A percentile compares a stretch with the other conserved stretches of the same genome.
These are phyloP conservation scores for Metalampra italica DNA, from an alignment of 2,888 invertebrate genomes.

Conservation along the genomic window DNA sequence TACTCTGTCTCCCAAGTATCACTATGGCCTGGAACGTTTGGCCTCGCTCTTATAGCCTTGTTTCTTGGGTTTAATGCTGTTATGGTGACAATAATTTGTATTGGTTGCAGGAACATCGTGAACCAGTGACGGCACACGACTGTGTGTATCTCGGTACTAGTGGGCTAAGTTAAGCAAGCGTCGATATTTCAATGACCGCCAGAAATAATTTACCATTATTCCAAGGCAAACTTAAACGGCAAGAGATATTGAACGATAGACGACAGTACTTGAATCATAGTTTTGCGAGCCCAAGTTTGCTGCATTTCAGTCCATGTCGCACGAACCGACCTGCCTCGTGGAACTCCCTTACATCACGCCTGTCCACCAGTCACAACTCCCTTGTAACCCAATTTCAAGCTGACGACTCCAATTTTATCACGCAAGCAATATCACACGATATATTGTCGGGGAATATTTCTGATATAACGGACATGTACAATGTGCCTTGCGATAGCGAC, in stretches of 20 bases:
- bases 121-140: not conserved
- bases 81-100: not conserved
- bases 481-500: constrained; percentile 92
- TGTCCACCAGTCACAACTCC: constrained; percentile 92
- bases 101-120: not conserved
- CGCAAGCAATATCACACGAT: constrained; percentile 93
- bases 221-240: constrained; percentile 52
- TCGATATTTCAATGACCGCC: constrained; percentile 39
- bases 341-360: constrained; percentile 86
- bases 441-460: constrained; percentile 83
- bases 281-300: constrained; percentile 68
- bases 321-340: constrained; percentile 84
- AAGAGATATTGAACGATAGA: constrained; percentile 56
- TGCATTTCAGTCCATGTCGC: constrained; percentile 81
- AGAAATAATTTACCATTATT: constrained; percentile 59
- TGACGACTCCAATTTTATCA: constrained; percentile 92
- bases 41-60: too few relatives aligned
- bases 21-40: too few relatives aligned
- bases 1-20: too few relatives aligned
- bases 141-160: too few relatives aligned
- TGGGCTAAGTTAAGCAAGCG: constrained; percentile 17
- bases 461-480: constrained; percentile 90
- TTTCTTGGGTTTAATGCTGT: too few relatives aligned
- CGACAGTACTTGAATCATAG: constrained; percentile 63
- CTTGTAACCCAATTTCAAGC: constrained; percentile 85